phyloP scores from a whole-genome alignment of 2,888 invertebrate species.

The Diloba caeruleocephala region DNA sequence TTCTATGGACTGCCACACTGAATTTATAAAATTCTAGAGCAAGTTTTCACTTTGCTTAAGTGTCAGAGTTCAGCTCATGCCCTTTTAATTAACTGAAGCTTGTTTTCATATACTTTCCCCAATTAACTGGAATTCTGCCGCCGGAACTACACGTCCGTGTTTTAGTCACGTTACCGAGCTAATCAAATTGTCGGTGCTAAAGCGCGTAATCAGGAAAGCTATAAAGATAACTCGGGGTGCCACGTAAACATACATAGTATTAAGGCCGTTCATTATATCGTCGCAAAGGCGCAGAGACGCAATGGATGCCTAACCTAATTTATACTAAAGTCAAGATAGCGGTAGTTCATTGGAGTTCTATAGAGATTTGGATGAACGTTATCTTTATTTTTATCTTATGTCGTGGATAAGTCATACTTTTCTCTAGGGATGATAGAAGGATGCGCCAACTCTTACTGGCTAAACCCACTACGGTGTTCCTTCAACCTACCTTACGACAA shows the following conservation, averaged over 20 bases:
- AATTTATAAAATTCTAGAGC: too few relatives aligned
- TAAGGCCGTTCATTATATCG: conserved; percentile 45
- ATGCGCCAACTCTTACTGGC: too few relatives aligned
- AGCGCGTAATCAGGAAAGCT: conserved; percentile 62
- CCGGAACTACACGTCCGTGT: conserved; percentile 26
- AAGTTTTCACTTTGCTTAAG: too few relatives aligned
- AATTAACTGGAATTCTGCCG: conserved; percentile 15
- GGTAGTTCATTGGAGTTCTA: conserved; percentile 11
- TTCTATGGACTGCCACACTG: too few relatives aligned
- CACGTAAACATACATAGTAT: conserved; percentile 60
- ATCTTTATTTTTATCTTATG: too few relatives aligned
- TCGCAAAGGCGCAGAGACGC: conserved; percentile 34
- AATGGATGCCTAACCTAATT: conserved; percentile 37
- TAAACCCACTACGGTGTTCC: too few relatives aligned
- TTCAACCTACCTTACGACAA: too few relatives aligned
- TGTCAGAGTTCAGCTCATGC: background rate
- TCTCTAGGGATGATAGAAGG: too few relatives aligned
- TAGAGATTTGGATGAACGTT: too few relatives aligned
- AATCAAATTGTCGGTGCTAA: conserved; percentile 66
- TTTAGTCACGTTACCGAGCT: conserved; percentile 48
- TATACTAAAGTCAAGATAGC: conserved; percentile 5
- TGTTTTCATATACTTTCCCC: conserved; percentile 25
- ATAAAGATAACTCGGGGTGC: conserved; percentile 65
- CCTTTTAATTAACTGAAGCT: conserved; percentile 3
- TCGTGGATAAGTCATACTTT: too few relatives aligned